These are phyloP conservation scores for Aphrocallistes beatrix DNA, from an alignment of 37 sponge, comb jelly and placozoan genomes.

Conservation along the genomic window DNA sequence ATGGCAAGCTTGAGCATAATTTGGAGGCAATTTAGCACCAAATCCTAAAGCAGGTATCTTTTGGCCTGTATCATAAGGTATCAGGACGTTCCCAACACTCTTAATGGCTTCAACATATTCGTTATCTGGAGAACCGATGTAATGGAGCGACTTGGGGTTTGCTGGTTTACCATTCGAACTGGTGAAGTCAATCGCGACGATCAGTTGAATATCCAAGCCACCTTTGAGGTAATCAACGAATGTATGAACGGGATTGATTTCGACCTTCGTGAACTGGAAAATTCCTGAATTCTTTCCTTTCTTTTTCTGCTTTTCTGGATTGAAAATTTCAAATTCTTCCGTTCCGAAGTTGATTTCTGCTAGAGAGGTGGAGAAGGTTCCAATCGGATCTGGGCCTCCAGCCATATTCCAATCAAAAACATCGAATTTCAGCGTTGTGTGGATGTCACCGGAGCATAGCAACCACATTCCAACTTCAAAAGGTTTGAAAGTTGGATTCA, in stretches of 20 bases:
- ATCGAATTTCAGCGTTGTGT: conserved; percentile 53
- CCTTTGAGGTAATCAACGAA: conserved; percentile 66
- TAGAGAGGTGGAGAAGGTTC: conserved; percentile 35
- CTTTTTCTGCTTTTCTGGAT: conserved; percentile 22
- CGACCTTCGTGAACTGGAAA: conserved; percentile 23
- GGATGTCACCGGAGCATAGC: conserved; percentile 77
- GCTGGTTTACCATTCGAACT: background rate
- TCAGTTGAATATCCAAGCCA: conserved; percentile 62
- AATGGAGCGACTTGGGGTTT: background rate
- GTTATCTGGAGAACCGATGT: conserved; percentile 38
- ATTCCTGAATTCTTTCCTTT: conserved; percentile 32
- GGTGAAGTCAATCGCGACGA: conserved; percentile 70
- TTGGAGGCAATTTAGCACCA: conserved; percentile 36
- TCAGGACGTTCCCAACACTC: conserved; percentile 65
- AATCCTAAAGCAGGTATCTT: conserved; percentile 27
- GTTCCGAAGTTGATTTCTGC: conserved; percentile 49
- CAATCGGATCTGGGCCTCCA: conserved; percentile 63
- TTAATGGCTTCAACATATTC: conserved; percentile 62
- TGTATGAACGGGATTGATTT: conserved; percentile 41
- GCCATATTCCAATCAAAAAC: conserved; percentile 70
- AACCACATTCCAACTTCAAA: background rate
- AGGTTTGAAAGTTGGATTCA: conserved; percentile 52
- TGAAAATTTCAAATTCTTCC: conserved; percentile 16
- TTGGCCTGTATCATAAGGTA: conserved; percentile 53
- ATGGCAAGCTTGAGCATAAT: conserved; percentile 13